Conservation (phyloP, 2,797 vertebrate genomes). For the Trichosurus vulpecula region DNA sequence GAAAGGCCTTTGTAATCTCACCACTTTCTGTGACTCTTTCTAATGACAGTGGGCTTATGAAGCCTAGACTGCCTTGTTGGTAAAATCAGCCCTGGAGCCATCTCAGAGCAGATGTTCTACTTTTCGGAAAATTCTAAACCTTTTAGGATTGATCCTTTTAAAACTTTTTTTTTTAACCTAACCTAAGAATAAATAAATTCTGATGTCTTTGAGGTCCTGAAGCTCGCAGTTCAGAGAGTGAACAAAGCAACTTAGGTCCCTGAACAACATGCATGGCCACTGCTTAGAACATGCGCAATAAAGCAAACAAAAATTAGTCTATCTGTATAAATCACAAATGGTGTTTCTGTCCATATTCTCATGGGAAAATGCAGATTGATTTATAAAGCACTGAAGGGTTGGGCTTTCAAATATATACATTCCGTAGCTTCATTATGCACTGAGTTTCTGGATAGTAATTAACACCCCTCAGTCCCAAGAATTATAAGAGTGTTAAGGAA, state of each 20-base stretch:
- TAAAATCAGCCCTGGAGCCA: slow-evolving; percentile 64
- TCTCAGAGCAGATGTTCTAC: slow-evolving; percentile 55
- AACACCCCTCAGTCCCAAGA: slow-evolving; percentile 60
- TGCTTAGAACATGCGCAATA: slow-evolving; percentile 36
- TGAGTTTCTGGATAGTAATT: slow-evolving; percentile 68
- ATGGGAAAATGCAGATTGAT: slow-evolving; percentile 2
- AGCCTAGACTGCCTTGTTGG: slow-evolving; percentile 58
- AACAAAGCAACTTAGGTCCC: slow-evolving; percentile 5
- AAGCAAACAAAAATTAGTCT: slow-evolving; percentile 1
- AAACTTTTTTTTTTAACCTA: slow-evolving; percentile 62
- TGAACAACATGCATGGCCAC: slow-evolving; percentile 18
- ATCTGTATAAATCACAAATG: not conserved
- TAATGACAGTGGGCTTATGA: slow-evolving; percentile 63
- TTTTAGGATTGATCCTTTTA: slow-evolving; percentile 67
- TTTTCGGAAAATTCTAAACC: slow-evolving; percentile 59
- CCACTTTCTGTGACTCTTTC: slow-evolving; percentile 57
- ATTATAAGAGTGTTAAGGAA: slow-evolving; percentile 68
- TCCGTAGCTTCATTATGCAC: slow-evolving; percentile 51
- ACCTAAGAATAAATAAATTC: slow-evolving; percentile 57
- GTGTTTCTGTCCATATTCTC: slow-evolving; percentile 35
- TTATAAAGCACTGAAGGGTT: slow-evolving; percentile 27
- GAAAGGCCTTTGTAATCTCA: slow-evolving; percentile 58
- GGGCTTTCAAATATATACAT: slow-evolving; percentile 56
- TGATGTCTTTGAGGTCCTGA: slow-evolving; percentile 59
- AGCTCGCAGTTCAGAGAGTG: slow-evolving; percentile 40